phyloP scores from a whole-genome alignment of 2,113 vertebrate species.

The Petrocephalus zakoni region DNA sequence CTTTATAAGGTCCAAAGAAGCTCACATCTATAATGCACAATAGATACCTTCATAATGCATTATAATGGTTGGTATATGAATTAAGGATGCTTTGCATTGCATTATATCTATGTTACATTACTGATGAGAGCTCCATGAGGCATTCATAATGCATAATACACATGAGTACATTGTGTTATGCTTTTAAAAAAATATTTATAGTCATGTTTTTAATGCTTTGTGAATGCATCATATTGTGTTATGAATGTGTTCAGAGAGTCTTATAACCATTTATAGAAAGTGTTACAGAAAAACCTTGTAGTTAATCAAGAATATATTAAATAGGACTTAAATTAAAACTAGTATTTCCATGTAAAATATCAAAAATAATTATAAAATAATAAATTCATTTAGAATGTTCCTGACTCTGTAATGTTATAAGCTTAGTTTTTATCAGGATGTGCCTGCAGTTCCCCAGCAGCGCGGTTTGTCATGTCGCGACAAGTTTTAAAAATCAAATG shows the following conservation, averaged over 20 bases:
- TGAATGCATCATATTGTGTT: background rate
- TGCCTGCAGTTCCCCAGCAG: no score
- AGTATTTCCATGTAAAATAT: background rate
- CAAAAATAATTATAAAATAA: background rate
- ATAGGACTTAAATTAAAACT: background rate
- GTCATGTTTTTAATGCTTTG: no score
- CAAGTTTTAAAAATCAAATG: conserved; percentile 5
- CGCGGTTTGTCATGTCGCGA: background rate
- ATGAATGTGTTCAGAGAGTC: background rate
- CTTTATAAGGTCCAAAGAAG: background rate
- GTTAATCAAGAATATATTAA: background rate
- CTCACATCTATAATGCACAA: background rate
- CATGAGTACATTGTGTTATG: no score
- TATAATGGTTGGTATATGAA: background rate
- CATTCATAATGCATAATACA: no score
- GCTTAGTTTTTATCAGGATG: background rate
- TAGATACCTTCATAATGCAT: background rate
- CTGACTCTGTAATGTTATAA: background rate
- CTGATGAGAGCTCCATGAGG: no score
- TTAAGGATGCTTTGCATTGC: no score
- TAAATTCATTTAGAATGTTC: background rate
- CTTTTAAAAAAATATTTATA: no score
- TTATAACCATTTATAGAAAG: background rate
- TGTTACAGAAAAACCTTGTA: background rate
- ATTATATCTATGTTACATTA: no score